Conservation (phyloP, 1,140 invertebrate genomes). For the Dreissena polymorpha region DNA sequence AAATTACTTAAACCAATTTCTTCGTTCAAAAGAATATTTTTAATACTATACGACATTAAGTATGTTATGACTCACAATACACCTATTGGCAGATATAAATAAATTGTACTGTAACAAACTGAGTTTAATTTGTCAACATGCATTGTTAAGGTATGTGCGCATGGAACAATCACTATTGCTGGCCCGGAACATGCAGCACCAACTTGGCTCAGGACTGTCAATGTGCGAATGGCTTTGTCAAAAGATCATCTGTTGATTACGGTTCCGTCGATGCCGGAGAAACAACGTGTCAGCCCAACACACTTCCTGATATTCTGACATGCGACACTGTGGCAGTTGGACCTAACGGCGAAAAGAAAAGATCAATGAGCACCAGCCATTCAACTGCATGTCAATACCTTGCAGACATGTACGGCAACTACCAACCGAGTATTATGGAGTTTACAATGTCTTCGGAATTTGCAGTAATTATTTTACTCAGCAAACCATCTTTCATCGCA, state of each 20-base stretch:
- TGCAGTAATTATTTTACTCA: background rate
- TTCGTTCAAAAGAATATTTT: too few relatives aligned
- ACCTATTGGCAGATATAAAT: too few relatives aligned
- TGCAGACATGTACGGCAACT: background rate
- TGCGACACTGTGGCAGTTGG: constrained; percentile 6
- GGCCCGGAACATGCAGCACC: background rate
- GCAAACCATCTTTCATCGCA: background rate
- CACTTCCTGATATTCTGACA: background rate
- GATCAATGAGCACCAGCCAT: background rate
- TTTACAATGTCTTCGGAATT: background rate
- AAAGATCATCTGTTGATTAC: background rate
- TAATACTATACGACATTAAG: too few relatives aligned
- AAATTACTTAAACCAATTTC: too few relatives aligned
- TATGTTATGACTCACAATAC: too few relatives aligned
- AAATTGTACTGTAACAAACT: too few relatives aligned
- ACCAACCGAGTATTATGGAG: background rate
- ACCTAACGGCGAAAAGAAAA: constrained; percentile 7
- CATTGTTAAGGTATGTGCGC: background rate
- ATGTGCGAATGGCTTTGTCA: background rate
- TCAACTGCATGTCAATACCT: constrained; percentile 1
- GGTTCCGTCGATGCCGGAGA: background rate
- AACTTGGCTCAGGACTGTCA: background rate
- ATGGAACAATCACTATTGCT: constrained; percentile 3
- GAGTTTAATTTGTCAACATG: too few relatives aligned
- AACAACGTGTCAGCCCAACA: constrained; percentile 3